phyloP scores from a whole-genome alignment of 2,113 vertebrate genomes.

The Calyptomena viridis region DNA sequence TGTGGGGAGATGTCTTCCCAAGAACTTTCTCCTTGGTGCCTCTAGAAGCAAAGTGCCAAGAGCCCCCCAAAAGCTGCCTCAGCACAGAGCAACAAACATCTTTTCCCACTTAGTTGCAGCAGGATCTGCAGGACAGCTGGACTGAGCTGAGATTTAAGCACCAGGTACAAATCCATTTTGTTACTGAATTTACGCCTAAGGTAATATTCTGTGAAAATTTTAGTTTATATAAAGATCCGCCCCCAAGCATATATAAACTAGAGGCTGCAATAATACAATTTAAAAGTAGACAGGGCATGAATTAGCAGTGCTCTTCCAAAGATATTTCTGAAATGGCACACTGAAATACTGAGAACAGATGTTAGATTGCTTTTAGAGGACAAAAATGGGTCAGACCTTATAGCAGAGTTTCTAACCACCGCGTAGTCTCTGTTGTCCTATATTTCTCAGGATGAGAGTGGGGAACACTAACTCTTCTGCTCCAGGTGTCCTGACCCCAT shows the following conservation, averaged over 20 bases:
- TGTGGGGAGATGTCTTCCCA: background rate
- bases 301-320: conserved; percentile 34
- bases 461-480: background rate
- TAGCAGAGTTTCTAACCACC: background rate
- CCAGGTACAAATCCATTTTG: background rate
- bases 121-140: background rate
- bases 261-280: background rate
- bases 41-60: background rate
- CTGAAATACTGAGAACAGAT: conserved; percentile 44
- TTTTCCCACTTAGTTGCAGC: background rate
- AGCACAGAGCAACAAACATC: background rate
- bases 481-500: background rate
- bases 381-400: conserved; percentile 61
- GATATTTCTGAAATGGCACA: conserved; percentile 44
- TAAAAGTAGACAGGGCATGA: conserved; percentile 23
- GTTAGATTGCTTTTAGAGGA: conserved; percentile 57
- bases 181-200: background rate
- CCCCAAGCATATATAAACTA: conserved; percentile 26
- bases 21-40: background rate
- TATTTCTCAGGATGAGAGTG: background rate
- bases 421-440: background rate
- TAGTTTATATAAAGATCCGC: conserved; percentile 4
- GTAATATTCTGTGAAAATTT: conserved; percentile 2
- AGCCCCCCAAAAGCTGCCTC: background rate
- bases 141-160: background rate